Evolutionary conservation across 2,113 vertebrate species (phyloP).

Genomic region (Morone chrysops): DNA sequence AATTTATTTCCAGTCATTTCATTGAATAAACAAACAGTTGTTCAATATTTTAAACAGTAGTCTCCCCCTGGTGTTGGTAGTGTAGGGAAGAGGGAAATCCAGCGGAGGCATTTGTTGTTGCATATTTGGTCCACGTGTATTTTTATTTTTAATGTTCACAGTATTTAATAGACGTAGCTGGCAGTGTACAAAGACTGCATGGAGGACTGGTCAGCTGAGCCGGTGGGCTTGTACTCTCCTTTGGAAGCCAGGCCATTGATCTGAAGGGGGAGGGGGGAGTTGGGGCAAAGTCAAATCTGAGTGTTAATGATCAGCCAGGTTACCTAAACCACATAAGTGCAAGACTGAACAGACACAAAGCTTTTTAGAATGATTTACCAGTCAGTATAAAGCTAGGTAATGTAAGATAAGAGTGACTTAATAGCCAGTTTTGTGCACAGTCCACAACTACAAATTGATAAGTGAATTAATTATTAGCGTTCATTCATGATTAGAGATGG

Average conservation of each 20-base stretch:
- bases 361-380: slow-evolving; percentile 61
- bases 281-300: slow-evolving; percentile 68
- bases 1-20: slow-evolving; percentile 66
- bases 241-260: slow-evolving; percentile 92
- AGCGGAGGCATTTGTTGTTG: slow-evolving; percentile 22
- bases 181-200: slow-evolving; percentile 92
- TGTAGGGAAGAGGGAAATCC: not conserved
- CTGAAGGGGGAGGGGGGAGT: slow-evolving; percentile 74
- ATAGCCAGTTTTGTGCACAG: slow-evolving; percentile 10
- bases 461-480: not conserved
- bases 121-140: slow-evolving; percentile 68
- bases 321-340: slow-evolving; percentile 24
- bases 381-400: slow-evolving; percentile 30
- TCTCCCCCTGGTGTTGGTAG: slow-evolving; percentile 23
- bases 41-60: slow-evolving; percentile 17
- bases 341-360: slow-evolving; percentile 20
- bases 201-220: slow-evolving; percentile 85
- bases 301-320: slow-evolving; percentile 75
- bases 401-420: slow-evolving; percentile 22
- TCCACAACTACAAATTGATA: slow-evolving; percentile 26
- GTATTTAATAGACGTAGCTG: slow-evolving; percentile 91
- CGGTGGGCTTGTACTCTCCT: slow-evolving; percentile 89
- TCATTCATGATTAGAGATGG: not conserved
- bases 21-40: slow-evolving; percentile 63
- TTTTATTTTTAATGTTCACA: slow-evolving; percentile 27